Conservation (phyloP, 2,888 invertebrate species). For the Cepaea hortensis region DNA sequence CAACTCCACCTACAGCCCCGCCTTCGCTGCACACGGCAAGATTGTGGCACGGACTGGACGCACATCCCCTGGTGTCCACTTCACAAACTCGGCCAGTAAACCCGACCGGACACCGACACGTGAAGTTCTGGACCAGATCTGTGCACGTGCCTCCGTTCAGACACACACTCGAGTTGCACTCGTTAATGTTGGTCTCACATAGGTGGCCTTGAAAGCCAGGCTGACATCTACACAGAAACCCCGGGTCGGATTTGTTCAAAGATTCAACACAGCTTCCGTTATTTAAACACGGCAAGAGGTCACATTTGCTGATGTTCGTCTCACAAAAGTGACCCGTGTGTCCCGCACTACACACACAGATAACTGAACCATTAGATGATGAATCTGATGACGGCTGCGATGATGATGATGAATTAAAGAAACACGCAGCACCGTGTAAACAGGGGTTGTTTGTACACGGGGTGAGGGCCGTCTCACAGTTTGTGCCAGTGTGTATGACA, state of each 20-base stretch:
- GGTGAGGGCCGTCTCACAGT: conserved; percentile 63
- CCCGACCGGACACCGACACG: conserved; percentile 76
- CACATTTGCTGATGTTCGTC: conserved; percentile 38
- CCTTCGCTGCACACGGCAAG: conserved; percentile 60
- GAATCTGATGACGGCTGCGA: not conserved
- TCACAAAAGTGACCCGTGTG: conserved; percentile 63
- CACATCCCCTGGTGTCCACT: conserved; percentile 64
- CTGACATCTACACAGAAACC: conserved; percentile 64
- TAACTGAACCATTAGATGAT: not conserved
- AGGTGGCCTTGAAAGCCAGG: conserved; percentile 71
- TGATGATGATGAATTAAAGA: conserved; percentile 50
- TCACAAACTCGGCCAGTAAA: conserved; percentile 75
- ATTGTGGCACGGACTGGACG: conserved; percentile 56
- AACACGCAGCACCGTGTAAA: conserved; percentile 66
- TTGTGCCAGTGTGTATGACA: conserved; percentile 60
- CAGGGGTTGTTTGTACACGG: conserved; percentile 78
- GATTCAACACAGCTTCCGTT: conserved; percentile 40
- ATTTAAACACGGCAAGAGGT: conserved; percentile 45
- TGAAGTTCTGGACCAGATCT: conserved; percentile 73
- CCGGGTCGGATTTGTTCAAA: not conserved
- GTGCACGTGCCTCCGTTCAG: conserved; percentile 70
- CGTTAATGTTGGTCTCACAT: conserved; percentile 73
- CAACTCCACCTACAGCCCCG: conserved; percentile 38
- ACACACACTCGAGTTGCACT: conserved; percentile 67
- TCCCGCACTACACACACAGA: conserved; percentile 56